Evolutionary conservation across 1,140 invertebrate genomes (phyloP).

Genomic region (Tenebrio molitor): DNA sequence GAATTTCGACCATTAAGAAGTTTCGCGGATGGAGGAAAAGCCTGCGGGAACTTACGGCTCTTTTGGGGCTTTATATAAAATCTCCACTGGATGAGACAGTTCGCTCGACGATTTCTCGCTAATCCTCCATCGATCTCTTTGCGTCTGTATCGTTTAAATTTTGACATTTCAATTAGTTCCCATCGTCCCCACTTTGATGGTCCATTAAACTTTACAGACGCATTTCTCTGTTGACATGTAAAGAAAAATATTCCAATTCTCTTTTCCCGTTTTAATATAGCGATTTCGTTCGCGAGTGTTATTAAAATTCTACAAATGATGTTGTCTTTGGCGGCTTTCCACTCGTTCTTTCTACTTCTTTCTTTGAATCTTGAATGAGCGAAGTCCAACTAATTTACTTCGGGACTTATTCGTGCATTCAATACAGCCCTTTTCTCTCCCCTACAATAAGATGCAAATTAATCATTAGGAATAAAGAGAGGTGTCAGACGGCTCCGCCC

Average conservation of each 20-base stretch:
- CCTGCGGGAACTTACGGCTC: background rate
- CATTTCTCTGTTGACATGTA: background rate
- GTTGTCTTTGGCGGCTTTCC: slow-evolving; percentile 22
- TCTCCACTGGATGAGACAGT: background rate
- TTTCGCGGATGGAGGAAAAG: background rate
- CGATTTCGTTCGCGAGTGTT: background rate
- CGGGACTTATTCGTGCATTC: slow-evolving; percentile 30
- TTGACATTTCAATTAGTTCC: background rate
- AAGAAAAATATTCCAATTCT: background rate
- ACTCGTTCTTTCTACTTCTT: no score
- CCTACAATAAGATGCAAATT: slow-evolving; percentile 30
- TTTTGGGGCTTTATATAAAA: background rate
- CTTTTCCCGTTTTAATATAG: slow-evolving; percentile 10
- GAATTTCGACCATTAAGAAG: background rate
- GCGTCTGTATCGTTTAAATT: background rate
- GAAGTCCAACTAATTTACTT: slow-evolving; percentile 26
- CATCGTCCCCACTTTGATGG: background rate
- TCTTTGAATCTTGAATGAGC: slow-evolving; percentile 2
- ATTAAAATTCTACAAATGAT: slow-evolving; percentile 31
- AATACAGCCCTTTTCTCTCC: slow-evolving; percentile 1
- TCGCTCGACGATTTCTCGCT: background rate
- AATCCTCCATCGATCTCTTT: background rate
- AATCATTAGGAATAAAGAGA: slow-evolving; percentile 21
- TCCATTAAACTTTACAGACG: background rate
- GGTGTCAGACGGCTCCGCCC: slow-evolving; percentile 5